Percentiles rank a stretch among this genome's conserved stretches.
These are phyloP conservation scores for Microcebus lehilahytsara DNA, from an alignment of 2,113 vertebrate species.

Conservation along the genomic window DNA sequence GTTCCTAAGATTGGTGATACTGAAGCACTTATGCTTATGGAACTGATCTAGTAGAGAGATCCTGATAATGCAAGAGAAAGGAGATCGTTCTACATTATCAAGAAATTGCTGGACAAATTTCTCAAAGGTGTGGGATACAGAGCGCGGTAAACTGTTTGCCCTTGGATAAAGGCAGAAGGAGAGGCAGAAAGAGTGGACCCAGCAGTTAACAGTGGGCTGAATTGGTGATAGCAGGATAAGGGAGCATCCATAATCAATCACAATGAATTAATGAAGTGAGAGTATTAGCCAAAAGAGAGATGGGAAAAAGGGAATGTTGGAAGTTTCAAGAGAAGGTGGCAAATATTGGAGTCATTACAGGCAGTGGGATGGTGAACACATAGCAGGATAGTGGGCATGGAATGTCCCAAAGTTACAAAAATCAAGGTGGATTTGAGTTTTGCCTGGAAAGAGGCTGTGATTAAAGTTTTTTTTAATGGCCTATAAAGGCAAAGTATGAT, in stretches of 20 bases:
- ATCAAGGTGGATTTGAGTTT: background rate
- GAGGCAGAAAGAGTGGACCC: background rate
- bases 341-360: background rate
- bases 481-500: background rate
- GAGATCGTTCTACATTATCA: background rate
- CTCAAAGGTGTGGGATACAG: background rate
- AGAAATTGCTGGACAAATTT: background rate
- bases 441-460: background rate
- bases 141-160: background rate
- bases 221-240: background rate
- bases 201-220: background rate
- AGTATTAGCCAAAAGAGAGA: background rate
- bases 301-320: background rate
- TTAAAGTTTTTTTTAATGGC: conserved; percentile 6
- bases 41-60: background rate
- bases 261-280: background rate
- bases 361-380: background rate
- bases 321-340: background rate
- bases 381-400: background rate
- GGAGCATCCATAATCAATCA: background rate
- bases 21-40: background rate
- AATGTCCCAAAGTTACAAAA: background rate
- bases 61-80: background rate
- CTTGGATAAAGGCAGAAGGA: background rate
- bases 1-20: background rate